phyloP scores from a whole-genome alignment of 2,888 invertebrate species.

The Chromoteleia sp. region DNA sequence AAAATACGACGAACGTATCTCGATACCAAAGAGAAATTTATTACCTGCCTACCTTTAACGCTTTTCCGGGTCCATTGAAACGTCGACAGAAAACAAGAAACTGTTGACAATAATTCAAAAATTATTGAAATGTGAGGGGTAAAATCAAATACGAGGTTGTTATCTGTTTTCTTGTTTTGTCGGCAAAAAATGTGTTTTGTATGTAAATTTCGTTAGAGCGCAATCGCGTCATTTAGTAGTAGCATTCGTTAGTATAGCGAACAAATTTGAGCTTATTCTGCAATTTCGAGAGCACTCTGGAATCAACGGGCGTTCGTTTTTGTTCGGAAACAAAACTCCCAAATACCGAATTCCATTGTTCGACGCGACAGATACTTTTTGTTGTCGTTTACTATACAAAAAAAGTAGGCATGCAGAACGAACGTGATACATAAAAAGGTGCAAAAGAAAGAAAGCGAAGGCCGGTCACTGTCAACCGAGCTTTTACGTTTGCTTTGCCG shows the following conservation, averaged over 20 bases:
- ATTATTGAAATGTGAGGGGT: too few relatives aligned
- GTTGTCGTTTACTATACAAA: slow-evolving; percentile 36
- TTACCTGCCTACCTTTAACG: too few relatives aligned
- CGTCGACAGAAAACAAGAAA: too few relatives aligned
- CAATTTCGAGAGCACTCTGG: slow-evolving; percentile 43
- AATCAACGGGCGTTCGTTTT: slow-evolving; percentile 41
- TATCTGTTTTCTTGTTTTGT: slow-evolving; percentile 33
- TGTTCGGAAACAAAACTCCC: slow-evolving; percentile 50
- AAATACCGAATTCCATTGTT: slow-evolving; percentile 59
- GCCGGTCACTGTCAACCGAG: slow-evolving; percentile 18
- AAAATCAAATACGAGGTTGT: background rate
- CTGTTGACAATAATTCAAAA: too few relatives aligned
- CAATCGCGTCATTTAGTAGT: slow-evolving; percentile 37
- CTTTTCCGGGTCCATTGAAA: too few relatives aligned
- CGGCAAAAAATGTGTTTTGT: slow-evolving; percentile 30
- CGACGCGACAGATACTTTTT: slow-evolving; percentile 50
- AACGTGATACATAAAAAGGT: slow-evolving; percentile 53
- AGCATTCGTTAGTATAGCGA: slow-evolving; percentile 34
- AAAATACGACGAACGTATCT: too few relatives aligned
- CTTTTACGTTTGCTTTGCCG: slow-evolving; percentile 1
- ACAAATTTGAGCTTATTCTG: slow-evolving; percentile 60
- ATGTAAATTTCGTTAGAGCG: slow-evolving; percentile 46
- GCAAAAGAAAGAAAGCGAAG: slow-evolving; percentile 23
- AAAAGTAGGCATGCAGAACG: slow-evolving; percentile 43
- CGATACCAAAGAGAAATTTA: too few relatives aligned